A percentile compares a stretch with the other conserved stretches of the same genome.
Conservation (phyloP, 2,888 invertebrate genomes). For the Pelosia muscerda region DNA sequence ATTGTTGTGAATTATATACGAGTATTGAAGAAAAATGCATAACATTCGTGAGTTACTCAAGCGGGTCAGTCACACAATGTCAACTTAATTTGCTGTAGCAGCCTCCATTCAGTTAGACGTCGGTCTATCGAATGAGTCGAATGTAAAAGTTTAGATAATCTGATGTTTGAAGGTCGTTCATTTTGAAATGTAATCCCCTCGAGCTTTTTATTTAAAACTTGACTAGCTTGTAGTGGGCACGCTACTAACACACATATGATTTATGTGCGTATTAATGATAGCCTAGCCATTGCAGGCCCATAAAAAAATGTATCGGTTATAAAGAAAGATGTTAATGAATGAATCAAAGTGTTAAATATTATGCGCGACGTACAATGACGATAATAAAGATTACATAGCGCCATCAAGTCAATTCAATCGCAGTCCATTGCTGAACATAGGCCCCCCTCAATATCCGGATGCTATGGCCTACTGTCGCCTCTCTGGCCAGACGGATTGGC, state of each 20-base stretch:
- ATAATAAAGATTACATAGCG: neutral
- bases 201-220: slow-evolving; percentile 67
- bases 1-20: slow-evolving; percentile 43
- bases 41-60: slow-evolving; percentile 58
- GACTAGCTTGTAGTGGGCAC: slow-evolving; percentile 43
- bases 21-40: slow-evolving; percentile 52
- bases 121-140: slow-evolving; percentile 67
- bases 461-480: too few relatives aligned
- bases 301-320: neutral
- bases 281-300: slow-evolving; percentile 13
- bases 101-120: slow-evolving; percentile 65
- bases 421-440: too few relatives aligned
- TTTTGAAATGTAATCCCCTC: slow-evolving; percentile 77
- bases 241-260: slow-evolving; percentile 47
- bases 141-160: slow-evolving; percentile 80
- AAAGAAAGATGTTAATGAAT: neutral
- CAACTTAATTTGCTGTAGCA: slow-evolving; percentile 67
- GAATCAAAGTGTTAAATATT: slow-evolving; percentile 9
- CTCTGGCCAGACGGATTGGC: too few relatives aligned
- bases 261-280: slow-evolving; percentile 38
- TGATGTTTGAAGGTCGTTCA: slow-evolving; percentile 73
- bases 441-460: too few relatives aligned
- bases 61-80: slow-evolving; percentile 64
- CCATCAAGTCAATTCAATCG: too few relatives aligned
- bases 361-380: neutral